phyloP scores from a whole-genome alignment of 1,140 invertebrate species.

The Brachionus paranguensis region DNA sequence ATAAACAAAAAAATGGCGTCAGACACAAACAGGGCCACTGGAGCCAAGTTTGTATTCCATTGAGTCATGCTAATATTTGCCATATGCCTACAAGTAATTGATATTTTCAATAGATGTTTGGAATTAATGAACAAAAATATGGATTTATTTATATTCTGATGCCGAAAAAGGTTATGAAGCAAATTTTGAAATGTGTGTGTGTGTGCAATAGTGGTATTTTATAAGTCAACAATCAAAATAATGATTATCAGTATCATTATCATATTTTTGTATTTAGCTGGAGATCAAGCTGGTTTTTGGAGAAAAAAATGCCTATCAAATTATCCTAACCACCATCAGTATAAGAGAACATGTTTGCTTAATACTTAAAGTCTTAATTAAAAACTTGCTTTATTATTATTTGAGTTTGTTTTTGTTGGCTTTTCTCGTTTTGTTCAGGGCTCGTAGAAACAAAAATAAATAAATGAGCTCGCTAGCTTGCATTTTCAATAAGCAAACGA shows the following conservation, averaged over 20 bases:
- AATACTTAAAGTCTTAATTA: constrained; percentile 4
- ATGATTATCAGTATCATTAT: neutral
- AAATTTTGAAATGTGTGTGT: neutral
- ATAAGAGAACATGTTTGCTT: neutral
- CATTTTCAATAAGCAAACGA: neutral
- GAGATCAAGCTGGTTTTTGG: neutral
- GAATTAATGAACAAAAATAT: neutral
- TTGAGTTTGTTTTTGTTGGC: neutral
- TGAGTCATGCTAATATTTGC: neutral
- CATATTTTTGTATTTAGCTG: neutral
- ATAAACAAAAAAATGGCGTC: neutral
- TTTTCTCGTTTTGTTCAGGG: constrained; percentile 1
- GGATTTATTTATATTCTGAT: neutral
- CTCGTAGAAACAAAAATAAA: constrained; percentile 10
- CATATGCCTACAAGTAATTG: constrained; percentile 21
- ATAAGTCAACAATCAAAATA: neutral
- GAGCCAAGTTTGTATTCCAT: neutral
- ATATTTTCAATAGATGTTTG: constrained; percentile 21
- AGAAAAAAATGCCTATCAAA: constrained; percentile 19
- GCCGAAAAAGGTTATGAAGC: neutral
- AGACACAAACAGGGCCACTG: neutral
- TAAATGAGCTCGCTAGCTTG: neutral
- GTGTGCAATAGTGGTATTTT: neutral
- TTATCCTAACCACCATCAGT: constrained; percentile 8
- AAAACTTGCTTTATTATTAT: constrained; percentile 16